Evolutionary conservation across 2,797 vertebrate genomes (phyloP), one percentile per base, ranked within the genome.

Genomic region (Dendrocincla fuliginosa): DNA sequence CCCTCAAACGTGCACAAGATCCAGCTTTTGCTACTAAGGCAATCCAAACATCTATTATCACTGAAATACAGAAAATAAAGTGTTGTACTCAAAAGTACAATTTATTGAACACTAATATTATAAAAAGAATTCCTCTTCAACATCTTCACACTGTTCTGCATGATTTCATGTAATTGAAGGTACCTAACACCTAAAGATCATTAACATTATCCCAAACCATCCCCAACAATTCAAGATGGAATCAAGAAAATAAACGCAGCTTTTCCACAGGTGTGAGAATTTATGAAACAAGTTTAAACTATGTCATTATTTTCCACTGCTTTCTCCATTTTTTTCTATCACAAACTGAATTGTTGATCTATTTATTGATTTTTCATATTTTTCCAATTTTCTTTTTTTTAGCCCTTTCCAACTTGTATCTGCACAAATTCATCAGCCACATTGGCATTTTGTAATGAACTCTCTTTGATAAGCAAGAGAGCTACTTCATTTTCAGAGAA

Each of bases 401-500:
- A 32, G 0, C 9, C 10, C 17, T 52, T 91, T 70, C 81, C 50
- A 53, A 63, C 47, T 39, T 53, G 27, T 91, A 87, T 89, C 93
- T 95, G 57, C 82, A 95, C 59, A 95, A 94, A 97, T 87, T 84
- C 60, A 93, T 93, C 84, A 95, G 82, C 96, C 53, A 79, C 47
- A 93, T 10, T 55, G 61, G 27, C 55, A n/a, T 49, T 96, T 79
- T 92, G 49, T 87, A 96, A 94, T 84, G 71, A 96, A 87, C 73
- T 95, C 64, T 81, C 41, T 71, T 47, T 92, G 85, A 93, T 81
- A 96, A 95, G 49, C 30, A 87, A 92, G 86, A 73, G 79, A 92
- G 50, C 93, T 91, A 91, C 82, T 95, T 92, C 44, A 93, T 93
- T 97, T 97, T 96, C 68, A 85, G 93, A 95, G n/a, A 39, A 7